Evolutionary conservation across 2,797 vertebrate species (phyloP), one percentile per base, ranked within the genome.

Genomic region (Rhinogobio ventralis): DNA sequence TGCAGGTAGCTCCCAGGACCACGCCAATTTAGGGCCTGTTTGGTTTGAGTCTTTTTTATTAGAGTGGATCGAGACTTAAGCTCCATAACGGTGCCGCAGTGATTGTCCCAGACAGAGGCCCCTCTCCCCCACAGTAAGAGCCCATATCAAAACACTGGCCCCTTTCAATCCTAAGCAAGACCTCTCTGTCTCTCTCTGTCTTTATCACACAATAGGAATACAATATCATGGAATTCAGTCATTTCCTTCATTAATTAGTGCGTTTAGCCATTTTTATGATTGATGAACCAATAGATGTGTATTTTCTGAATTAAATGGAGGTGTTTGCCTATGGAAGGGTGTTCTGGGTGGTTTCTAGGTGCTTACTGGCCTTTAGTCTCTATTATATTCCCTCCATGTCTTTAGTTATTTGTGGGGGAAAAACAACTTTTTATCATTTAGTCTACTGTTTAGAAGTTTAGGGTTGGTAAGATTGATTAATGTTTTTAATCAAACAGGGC

Each of bases 21-120:
- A 90, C 19, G 46, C 90, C 79, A 84, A 88, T 91, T 90, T 90
- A 90, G 90, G 64, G 91, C 85, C 92, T 95, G 94, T 95, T 95
- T 95, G 93, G 90, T 91, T 94, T 94, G 92, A 94, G 92, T 94
- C 92, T 92, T 95, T 95, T 94, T 94, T 95, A 95, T 95, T 96
- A 95, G 93, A 92, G 90, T 91, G 91, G 94, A 94, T 94, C 91
- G 89, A 94, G 92, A 90, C 90, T 90, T 95, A 95, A 95, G 95
- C 94, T 91, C 94, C 94, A 93, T 94, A 94, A 93, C 94, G 90
- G 92, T 92, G 92, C 91, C 92, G 88, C 89, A 90, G 90, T 86
- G 85, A 91, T 87, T 92, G 92, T 93, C 92, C 94, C 93, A 95
- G 93, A 95, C 93, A 87, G 91, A 89, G 92, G 90, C 92, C 93